These are phyloP conservation scores for Hyppa rectilinea DNA, from an alignment of 2,888 invertebrate genomes.

Conservation along the genomic window DNA sequence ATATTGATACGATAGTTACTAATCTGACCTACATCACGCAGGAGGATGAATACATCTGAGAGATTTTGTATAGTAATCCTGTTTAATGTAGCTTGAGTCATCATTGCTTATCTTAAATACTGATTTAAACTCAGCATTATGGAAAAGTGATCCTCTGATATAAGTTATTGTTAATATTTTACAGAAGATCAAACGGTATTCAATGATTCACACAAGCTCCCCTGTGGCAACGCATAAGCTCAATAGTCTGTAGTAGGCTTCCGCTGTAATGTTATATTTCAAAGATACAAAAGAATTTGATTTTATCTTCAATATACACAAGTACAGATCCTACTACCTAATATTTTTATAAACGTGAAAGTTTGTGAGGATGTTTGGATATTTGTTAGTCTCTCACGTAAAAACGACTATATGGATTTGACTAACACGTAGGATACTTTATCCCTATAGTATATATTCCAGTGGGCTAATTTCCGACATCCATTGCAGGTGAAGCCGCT, in stretches of 20 bases:
- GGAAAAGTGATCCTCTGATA: conserved; percentile 26
- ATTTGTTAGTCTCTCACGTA: too few relatives aligned
- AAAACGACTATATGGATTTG: too few relatives aligned
- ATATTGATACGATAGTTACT: conserved; percentile 51
- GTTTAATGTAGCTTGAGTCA: conserved; percentile 12
- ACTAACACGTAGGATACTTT: too few relatives aligned
- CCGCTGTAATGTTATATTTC: conserved; percentile 30
- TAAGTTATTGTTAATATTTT: conserved; percentile 45
- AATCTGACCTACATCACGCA: conserved; percentile 51
- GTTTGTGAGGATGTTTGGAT: too few relatives aligned
- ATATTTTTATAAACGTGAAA: too few relatives aligned
- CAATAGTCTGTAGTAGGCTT: conserved; percentile 31
- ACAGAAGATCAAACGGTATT: conserved; percentile 43
- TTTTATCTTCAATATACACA: neutral
- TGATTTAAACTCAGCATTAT: conserved; percentile 21
- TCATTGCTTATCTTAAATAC: conserved; percentile 16
- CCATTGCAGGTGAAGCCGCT: too few relatives aligned
- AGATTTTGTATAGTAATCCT: conserved; percentile 29
- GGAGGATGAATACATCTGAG: conserved; percentile 30
- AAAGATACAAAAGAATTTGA: conserved; percentile 11
- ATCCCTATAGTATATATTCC: too few relatives aligned
- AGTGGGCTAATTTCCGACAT: too few relatives aligned
- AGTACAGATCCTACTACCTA: too few relatives aligned
- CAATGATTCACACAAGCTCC: conserved; percentile 25
- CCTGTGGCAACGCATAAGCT: conserved; percentile 10